phyloP scores from a whole-genome alignment of 2,113 vertebrate genomes.

The Microtus montanus region DNA sequence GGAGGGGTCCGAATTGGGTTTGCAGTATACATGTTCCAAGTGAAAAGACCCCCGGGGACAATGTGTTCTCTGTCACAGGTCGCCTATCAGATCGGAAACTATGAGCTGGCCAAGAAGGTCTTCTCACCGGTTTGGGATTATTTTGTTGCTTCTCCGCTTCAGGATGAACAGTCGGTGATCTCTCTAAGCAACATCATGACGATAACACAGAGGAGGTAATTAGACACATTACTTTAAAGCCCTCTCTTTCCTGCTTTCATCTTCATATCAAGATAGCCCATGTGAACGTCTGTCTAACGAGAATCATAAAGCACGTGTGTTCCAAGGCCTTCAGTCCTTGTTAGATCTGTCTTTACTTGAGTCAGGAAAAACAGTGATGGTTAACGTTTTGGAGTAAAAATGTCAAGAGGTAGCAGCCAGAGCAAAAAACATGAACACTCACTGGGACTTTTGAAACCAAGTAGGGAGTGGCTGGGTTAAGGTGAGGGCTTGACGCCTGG shows the following conservation, averaged over 20 bases:
- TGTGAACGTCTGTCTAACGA: constrained; percentile 5
- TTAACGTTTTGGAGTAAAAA: neutral
- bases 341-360: constrained; percentile 28
- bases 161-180: constrained; percentile 65
- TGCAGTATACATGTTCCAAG: neutral
- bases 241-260: neutral
- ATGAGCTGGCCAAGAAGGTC: constrained; percentile 88
- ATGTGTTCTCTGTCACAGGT: constrained; percentile 82
- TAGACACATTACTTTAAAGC: constrained; percentile 39
- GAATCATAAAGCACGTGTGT: neutral
- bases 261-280: constrained; percentile 6
- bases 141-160: constrained; percentile 84
- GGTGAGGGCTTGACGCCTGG: neutral
- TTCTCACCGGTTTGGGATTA: constrained; percentile 92
- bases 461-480: neutral
- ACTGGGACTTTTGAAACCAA: neutral
- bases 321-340: neutral
- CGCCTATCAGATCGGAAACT: constrained; percentile 90
- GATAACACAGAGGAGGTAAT: constrained; percentile 85
- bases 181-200: constrained; percentile 78
- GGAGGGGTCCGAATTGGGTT: neutral
- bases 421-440: neutral
- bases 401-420: neutral
- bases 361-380: neutral
- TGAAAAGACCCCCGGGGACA: neutral